Conservation (phyloP, 1,140 invertebrate genomes). For the Intoshia linei region DNA sequence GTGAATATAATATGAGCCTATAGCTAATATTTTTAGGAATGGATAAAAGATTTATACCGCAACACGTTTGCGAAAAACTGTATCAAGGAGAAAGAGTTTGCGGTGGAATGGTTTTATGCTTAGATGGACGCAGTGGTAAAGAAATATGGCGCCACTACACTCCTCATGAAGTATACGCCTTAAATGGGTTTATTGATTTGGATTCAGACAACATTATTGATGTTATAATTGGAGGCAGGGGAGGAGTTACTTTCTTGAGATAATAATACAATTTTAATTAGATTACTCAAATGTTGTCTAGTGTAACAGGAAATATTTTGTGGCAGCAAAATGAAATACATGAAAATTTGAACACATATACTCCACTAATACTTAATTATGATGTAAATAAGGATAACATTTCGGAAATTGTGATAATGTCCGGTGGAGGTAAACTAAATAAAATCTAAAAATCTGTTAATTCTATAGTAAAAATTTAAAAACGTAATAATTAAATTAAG, state of each 20-base stretch:
- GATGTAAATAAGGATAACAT: too few species aligned
- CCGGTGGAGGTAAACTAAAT: too few species aligned
- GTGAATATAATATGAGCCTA: conserved; percentile 19
- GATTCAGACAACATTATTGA: conserved; percentile 35
- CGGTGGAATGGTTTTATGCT: conserved; percentile 38
- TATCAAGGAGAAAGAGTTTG: conserved; percentile 25
- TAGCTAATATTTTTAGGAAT: not conserved
- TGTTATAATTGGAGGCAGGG: conserved; percentile 36
- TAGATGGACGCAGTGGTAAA: conserved; percentile 36
- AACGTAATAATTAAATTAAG: too few species aligned
- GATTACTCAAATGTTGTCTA: too few species aligned
- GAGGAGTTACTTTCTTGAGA: conserved; percentile 28
- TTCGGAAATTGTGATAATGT: too few species aligned
- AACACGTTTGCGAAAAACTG: not conserved
- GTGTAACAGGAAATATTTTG: too few species aligned
- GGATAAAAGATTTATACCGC: not conserved
- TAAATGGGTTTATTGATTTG: conserved; percentile 39
- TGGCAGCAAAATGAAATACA: too few species aligned
- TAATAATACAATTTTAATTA: too few species aligned
- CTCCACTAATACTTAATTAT: too few species aligned
- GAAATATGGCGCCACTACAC: conserved; percentile 42
- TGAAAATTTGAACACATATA: too few species aligned
- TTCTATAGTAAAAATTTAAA: too few species aligned
- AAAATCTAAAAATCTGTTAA: too few species aligned
- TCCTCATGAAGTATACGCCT: conserved; percentile 35